Evolutionary conservation across 92 coral and sea anemone genomes (phyloP).

Genomic region (Plumapathes pennacea): DNA sequence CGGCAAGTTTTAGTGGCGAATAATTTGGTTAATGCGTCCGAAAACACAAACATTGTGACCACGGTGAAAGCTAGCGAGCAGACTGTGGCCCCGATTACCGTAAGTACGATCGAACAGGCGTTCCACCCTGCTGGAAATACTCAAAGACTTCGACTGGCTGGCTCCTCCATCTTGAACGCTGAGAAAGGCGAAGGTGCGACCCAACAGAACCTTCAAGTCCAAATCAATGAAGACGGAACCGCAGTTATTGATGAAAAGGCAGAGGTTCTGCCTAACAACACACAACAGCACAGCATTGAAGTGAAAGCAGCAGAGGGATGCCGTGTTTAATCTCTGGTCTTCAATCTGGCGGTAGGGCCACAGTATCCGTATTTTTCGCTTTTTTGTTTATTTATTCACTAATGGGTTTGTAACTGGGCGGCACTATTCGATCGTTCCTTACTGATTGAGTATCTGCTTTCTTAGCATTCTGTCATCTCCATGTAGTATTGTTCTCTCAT

Average conservation of each 20-base stretch:
- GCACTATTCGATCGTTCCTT: conserved; percentile 6
- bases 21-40: conserved; percentile 61
- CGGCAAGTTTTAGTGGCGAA: conserved; percentile 70
- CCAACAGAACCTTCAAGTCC: too few relatives aligned
- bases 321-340: conserved; percentile 52
- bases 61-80: conserved; percentile 72
- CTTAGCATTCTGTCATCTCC: too few relatives aligned
- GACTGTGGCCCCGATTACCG: conserved; percentile 37
- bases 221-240: too few relatives aligned
- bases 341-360: conserved; percentile 6
- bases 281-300: conserved; percentile 72
- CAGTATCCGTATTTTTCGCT: neutral
- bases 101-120: too few relatives aligned
- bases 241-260: too few relatives aligned
- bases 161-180: too few relatives aligned
- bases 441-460: neutral
- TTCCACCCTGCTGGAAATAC: too few relatives aligned
- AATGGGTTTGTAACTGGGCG: conserved; percentile 16
- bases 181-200: too few relatives aligned
- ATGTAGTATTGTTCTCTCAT: too few relatives aligned
- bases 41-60: conserved; percentile 60
- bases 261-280: conserved; percentile 10
- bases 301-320: conserved; percentile 90
- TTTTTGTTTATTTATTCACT: conserved; percentile 37
- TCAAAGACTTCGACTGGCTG: too few relatives aligned